Conservation (phyloP, 1,140 invertebrate genomes). For the Cyclina sinensis region DNA sequence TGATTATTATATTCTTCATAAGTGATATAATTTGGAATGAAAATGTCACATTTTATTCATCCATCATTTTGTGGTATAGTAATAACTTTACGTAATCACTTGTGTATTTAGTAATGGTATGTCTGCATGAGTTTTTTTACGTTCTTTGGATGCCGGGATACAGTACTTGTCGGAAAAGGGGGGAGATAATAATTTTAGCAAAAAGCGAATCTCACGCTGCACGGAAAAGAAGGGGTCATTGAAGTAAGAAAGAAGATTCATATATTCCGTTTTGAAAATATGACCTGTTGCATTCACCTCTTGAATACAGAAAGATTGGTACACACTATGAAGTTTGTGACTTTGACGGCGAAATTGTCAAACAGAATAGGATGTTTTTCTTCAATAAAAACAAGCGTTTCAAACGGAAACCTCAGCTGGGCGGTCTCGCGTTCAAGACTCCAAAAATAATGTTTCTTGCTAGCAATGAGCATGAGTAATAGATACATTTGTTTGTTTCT, state of each 20-base stretch:
- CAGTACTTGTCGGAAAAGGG: too few species aligned
- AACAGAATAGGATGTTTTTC: too few species aligned
- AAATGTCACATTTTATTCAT: slow-evolving; percentile 54
- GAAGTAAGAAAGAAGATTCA: too few species aligned
- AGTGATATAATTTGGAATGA: slow-evolving; percentile 62
- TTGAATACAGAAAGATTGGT: too few species aligned
- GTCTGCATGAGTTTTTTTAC: not conserved
- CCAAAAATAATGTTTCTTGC: slow-evolving; percentile 3
- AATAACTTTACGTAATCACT: slow-evolving; percentile 6
- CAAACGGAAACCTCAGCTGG: not conserved
- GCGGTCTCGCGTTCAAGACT: slow-evolving; percentile 12
- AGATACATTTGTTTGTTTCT: slow-evolving; percentile 31
- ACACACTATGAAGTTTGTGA: too few species aligned
- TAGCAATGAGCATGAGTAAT: slow-evolving; percentile 29
- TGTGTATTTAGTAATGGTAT: not conserved
- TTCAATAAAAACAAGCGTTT: not conserved
- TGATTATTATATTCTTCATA: slow-evolving; percentile 55
- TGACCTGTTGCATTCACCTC: too few species aligned
- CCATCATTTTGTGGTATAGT: not conserved
- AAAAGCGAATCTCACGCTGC: too few species aligned
- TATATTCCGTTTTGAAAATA: too few species aligned
- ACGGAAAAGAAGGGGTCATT: too few species aligned
- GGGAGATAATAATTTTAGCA: too few species aligned
- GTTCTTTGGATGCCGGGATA: not conserved
- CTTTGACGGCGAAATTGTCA: too few species aligned